These are phyloP conservation scores for Tupaia tana DNA, from an alignment of 2,113 vertebrate genomes.

Conservation along the genomic window DNA sequence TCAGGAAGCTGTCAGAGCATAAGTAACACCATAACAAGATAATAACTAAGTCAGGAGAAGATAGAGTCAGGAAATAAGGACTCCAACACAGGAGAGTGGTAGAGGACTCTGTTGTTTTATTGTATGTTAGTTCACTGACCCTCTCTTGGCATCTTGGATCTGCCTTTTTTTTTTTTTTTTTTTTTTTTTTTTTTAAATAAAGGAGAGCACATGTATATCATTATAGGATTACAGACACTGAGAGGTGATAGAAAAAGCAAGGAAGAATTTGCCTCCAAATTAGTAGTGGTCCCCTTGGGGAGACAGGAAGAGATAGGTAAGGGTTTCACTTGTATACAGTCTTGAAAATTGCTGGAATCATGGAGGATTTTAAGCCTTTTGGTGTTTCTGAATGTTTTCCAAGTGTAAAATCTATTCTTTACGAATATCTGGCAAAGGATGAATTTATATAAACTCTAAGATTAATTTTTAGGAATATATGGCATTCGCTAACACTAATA, in stretches of 20 bases:
- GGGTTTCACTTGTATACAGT: neutral
- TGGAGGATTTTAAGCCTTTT: slow-evolving; percentile 7
- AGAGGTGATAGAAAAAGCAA: neutral
- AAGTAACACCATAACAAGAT: neutral
- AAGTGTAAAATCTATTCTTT: neutral
- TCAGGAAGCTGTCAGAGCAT: neutral
- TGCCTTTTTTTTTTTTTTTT: no score
- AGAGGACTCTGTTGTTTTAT: neutral
- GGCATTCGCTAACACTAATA: slow-evolving; percentile 34
- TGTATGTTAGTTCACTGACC: neutral
- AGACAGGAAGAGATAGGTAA: neutral
- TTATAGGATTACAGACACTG: neutral
- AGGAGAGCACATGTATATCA: neutral
- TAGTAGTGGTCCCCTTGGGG: neutral
- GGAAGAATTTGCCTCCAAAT: neutral
- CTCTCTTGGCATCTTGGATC: neutral
- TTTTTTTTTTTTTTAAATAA: neutral
- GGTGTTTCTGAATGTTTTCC: neutral
- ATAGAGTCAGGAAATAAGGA: neutral
- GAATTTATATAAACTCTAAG: slow-evolving; percentile 22
- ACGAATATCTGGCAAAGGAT: neutral
- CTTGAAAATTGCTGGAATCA: neutral
- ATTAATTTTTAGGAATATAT: slow-evolving; percentile 2
- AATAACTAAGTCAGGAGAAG: neutral
- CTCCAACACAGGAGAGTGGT: neutral